Conservation (phyloP, 2,797 vertebrate genomes). For the Crypturellus tataupa region DNA sequence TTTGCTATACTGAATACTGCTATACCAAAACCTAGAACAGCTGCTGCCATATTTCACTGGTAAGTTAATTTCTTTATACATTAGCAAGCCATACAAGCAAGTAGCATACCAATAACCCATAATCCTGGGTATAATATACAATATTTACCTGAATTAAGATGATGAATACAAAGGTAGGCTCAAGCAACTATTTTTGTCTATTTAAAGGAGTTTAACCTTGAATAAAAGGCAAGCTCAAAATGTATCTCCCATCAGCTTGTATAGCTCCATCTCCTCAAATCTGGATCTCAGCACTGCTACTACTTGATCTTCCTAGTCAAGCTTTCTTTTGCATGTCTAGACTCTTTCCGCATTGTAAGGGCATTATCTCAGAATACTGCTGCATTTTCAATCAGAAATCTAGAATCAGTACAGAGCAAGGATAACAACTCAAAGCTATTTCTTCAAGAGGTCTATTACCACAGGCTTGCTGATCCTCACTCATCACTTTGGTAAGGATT, state of each 20-base stretch:
- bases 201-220: neutral
- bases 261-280: neutral
- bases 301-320: neutral
- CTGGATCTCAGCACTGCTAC: neutral
- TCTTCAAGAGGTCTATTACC: neutral
- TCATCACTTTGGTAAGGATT: neutral
- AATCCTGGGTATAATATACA: neutral
- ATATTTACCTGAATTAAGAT: neutral
- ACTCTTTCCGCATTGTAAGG: neutral
- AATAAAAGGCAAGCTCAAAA: neutral
- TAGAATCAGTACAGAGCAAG: neutral
- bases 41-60: neutral
- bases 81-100: neutral
- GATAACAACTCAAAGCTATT: neutral
- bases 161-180: neutral
- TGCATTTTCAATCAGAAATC: neutral
- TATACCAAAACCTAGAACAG: neutral
- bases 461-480: accelerated
- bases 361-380: neutral
- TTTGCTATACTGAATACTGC: neutral
- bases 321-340: neutral
- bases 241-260: neutral
- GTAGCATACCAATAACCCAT: neutral
- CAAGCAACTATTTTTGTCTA: neutral
- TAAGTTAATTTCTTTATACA: neutral